Evolutionary conservation across 2,888 invertebrate genomes (phyloP), one percentile per base, ranked within the genome.

Genomic region (Lepeophtheirus nordmannii): DNA sequence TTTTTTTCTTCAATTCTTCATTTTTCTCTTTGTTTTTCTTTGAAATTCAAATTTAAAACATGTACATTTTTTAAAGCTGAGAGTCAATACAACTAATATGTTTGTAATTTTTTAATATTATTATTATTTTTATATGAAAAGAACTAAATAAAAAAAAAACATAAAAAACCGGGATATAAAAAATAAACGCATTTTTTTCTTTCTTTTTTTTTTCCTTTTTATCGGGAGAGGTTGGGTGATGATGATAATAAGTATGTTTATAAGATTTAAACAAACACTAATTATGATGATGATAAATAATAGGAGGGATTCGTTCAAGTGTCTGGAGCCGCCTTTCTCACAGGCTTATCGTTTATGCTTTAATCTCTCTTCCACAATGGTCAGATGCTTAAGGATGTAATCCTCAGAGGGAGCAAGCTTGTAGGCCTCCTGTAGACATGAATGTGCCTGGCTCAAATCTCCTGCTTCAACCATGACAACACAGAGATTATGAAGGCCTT

Each of bases 401-500:
- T 89, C 88, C 75, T 94, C 94, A 68, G 83, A 81, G 0, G 94
- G 94, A 0, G 92, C 91, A 30, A 93, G 78, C 9, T 80, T 79
- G 65, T 86, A 85, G 1, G 90, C 91, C 62, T 84, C 81, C 62
- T 84, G 81, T 20, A 96, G 81, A 74, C 96, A 96, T 64, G 83
- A 81, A 70, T 89, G 88, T 0, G 94, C 96, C 65, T 83, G 79
- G 11, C 60, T 17, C 30, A 37, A 17, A 72, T 87, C 84, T 11
- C 92, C 92, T 46, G 89, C 82, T 76, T 96, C 94, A 9, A 96
- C 93, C 71, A 87, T 87, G 0, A 96, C 93, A 10, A 96, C 96
- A 77, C 96, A 96, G 30, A 96, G 80, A 77, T 96, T 96, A 79
- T 96, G 96, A 58, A 89, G 80, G 0, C 92, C 94, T 78, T 94